Base-by-base conservation (phyloP, 2,888 invertebrate species). In the Nebria salina region DNA sequence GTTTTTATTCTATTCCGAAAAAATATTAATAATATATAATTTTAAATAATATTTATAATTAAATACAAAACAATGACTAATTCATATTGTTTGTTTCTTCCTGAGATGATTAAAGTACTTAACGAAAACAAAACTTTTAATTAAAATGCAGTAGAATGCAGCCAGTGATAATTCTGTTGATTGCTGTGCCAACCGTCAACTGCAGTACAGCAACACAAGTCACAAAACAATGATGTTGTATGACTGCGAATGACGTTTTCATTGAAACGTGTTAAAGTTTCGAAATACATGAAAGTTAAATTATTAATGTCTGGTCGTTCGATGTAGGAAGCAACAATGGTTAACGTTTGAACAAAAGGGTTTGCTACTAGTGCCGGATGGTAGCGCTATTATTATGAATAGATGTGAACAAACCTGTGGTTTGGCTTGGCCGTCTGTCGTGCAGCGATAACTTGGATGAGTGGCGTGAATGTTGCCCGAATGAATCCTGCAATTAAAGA, bases 401-500 rank as follows among this genome's bases (percentile, higher is more conserved):
- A 54, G 54, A 26, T 26, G 15, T 0, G 26, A 70, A 70, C 70
- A 25, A 26, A 82, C 82, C 82, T 76, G 73, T 42, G 25, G 77
- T 68, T 43, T 73, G 79, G 43, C 72, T 77, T 8, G 77, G 78
- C 66, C 78, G 65, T 73, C 65, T 74, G 41, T 82, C 82, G 70
- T 82, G 82, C 26, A 83, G 68, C 41, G 83, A 83, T 77, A 82
- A 68, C 72, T 87, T 86, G 77, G 86, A 86, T 43, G 90, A 90
- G 86, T 90, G 87, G 81, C 89, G 86, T 42, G 89, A 89, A 83
- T 88, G 88, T 76, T 87, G 88, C 42, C 88, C 89, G 83, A 87
- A 87, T 2, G 89, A 90, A 84, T 90, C 90, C 89, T 90, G 83
- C 34, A 86, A 87, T 70, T 8, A 54, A 11, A 54, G 13, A 34